Evolutionary conservation across 2,797 vertebrate genomes (phyloP).

Genomic region (Sandelia bainsii): DNA sequence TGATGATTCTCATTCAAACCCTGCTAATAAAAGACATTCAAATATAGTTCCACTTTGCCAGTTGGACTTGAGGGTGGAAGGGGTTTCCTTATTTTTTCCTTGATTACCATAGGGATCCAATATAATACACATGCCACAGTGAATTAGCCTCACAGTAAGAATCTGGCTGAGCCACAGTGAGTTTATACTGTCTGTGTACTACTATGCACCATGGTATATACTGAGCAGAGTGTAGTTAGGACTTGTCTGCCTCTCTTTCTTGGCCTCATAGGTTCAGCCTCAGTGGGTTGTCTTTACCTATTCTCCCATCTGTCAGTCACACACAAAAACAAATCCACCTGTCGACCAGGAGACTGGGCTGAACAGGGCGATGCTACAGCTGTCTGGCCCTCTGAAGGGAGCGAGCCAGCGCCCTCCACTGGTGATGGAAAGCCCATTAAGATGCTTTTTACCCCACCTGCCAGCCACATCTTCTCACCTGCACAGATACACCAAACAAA

Average conservation of each 20-base stretch:
- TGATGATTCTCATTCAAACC: conserved; percentile 33
- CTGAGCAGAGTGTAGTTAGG: conserved; percentile 75
- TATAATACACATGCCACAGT: conserved; percentile 77
- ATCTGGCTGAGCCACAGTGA: conserved; percentile 51
- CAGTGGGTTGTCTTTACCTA: conserved; percentile 85
- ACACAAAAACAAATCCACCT: conserved; percentile 86
- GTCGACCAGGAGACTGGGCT: conserved; percentile 75
- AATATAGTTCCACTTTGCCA: conserved; percentile 27
- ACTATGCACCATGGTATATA: conserved; percentile 63
- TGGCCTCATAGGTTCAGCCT: conserved; percentile 83
- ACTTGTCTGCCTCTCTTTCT: conserved; percentile 74
- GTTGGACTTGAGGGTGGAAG: conserved; percentile 27
- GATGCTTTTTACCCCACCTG: conserved; percentile 77
- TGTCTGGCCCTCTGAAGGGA: conserved; percentile 69
- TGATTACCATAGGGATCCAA: conserved; percentile 75
- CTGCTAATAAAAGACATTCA: conserved; percentile 47
- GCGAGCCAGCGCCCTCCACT: conserved; percentile 78
- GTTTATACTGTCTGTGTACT: conserved; percentile 61
- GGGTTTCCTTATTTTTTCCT: conserved; percentile 70
- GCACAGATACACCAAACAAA: conserved; percentile 66
- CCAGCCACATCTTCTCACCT: conserved; percentile 73
- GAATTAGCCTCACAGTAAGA: conserved; percentile 69
- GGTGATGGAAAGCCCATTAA: conserved; percentile 81
- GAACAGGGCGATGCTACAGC: conserved; percentile 70
- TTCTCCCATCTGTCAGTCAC: conserved; percentile 86